Conservation (phyloP, 1,140 invertebrate genomes). For the Caerostris extrusa region DNA sequence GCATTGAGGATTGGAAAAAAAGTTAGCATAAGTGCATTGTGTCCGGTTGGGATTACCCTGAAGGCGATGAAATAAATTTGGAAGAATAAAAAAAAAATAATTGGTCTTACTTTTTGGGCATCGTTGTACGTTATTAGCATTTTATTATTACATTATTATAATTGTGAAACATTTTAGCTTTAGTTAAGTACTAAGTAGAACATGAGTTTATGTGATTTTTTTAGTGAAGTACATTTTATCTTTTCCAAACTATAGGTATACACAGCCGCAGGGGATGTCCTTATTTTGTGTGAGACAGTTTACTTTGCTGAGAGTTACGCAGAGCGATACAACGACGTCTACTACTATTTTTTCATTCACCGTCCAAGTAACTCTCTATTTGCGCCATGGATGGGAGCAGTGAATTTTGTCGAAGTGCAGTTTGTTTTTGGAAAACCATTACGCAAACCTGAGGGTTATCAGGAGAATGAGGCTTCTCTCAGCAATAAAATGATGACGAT, state of each 20-base stretch:
- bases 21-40: no score
- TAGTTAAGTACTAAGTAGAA: no score
- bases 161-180: no score
- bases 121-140: no score
- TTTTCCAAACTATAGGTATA: not conserved
- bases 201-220: not conserved
- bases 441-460: conserved; percentile 46
- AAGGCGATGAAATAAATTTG: no score
- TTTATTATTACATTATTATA: no score
- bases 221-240: not conserved
- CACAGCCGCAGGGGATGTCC: conserved; percentile 21
- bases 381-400: conserved; percentile 74
- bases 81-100: no score
- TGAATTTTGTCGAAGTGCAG: conserved; percentile 77
- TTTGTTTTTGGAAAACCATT: conserved; percentile 78
- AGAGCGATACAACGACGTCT: conserved; percentile 47
- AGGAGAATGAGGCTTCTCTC: conserved; percentile 34
- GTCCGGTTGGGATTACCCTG: no score
- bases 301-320: conserved; percentile 43
- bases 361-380: conserved; percentile 61
- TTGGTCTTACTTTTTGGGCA: no score
- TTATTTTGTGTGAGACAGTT: conserved; percentile 8
- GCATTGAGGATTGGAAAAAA: no score
- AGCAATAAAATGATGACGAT: conserved; percentile 67
- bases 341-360: conserved; percentile 77